Base-by-base conservation (phyloP, 2,113 vertebrate genomes). In the Rhinolophus ferrumequinum region DNA sequence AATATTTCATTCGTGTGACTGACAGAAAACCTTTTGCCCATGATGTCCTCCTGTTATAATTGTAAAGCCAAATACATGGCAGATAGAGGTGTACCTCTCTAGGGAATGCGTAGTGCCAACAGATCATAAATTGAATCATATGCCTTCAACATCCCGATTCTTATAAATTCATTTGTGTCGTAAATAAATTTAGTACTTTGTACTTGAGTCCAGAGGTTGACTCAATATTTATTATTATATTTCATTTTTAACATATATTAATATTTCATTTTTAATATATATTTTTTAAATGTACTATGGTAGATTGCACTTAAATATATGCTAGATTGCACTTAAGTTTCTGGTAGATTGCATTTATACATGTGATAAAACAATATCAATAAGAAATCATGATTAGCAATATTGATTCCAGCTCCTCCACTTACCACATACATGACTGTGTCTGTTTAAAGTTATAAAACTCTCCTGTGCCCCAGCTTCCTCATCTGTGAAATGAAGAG, bases 131-230 rank as follows among this genome's bases (percentile, higher is more conserved):
- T 73, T 67, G 41, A 54, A 82, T 67, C 58, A 54, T 73, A 56
- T 30, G 15, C 62, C 38, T 12, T 38, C 28, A 69, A 18, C n/a
- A 33, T 69, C 26, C 22, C 88, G 12, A 41, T 89, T 76, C 60
- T 85, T 92, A 67, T 6, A 70, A 85, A 81, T 67, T 70, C 30
- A 80, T 90, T 87, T 79, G 16, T 95, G 90, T 95, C 19, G 44
- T 86, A 86, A 95, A 12, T 75, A 96, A 82, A 35, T 9, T 44
- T 76, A 82, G 24, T 69, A 66, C 4, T 91, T 72, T 47, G 5
- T 88, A 30, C 14, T 64, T 64, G 9, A 88, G n/a, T 19, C 76
- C 47, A 38, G 28, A 93, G 15, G 19, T 60, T 87, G 83, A 82
- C 85, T 19, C 41, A 44, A 44, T 44, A 44, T 44, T 44, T 5